Evolutionary conservation across 1,140 invertebrate species (phyloP).

Genomic region (Orius insidiosus): DNA sequence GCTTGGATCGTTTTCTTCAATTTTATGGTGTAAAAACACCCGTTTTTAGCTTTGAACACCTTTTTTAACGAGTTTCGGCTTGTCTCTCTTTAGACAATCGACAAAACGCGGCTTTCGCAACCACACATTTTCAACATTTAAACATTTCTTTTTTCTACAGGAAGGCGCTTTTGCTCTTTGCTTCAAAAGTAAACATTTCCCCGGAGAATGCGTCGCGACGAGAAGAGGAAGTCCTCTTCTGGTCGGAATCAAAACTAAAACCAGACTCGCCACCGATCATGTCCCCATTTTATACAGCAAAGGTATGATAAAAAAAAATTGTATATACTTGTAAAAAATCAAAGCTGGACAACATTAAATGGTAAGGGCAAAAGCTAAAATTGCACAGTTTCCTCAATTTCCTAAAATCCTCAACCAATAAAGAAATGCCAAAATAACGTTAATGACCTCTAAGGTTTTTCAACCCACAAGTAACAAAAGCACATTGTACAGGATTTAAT

Average conservation of each 20-base stretch:
- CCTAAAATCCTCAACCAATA: no score
- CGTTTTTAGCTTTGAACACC: no score
- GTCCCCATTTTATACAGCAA: slow-evolving; percentile 96
- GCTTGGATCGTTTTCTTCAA: no score
- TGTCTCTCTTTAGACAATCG: no score
- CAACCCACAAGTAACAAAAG: neutral
- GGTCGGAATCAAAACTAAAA: slow-evolving; percentile 93
- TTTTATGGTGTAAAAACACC: no score
- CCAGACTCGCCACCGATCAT: slow-evolving; percentile 84
- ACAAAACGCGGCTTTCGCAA: no score
- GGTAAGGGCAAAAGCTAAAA: neutral
- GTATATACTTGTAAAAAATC: no score
- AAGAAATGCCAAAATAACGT: no score
- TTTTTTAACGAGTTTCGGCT: no score
- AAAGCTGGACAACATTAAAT: neutral
- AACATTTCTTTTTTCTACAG: slow-evolving; percentile 39
- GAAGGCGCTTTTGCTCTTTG: slow-evolving; percentile 98
- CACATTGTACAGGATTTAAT: neutral
- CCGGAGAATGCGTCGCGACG: slow-evolving; percentile 92
- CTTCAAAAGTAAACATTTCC: slow-evolving; percentile 91
- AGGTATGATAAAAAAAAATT: slow-evolving; percentile 38
- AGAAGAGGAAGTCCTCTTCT: slow-evolving; percentile 89
- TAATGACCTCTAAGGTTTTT: no score
- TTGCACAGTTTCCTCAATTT: no score
- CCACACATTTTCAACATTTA: no score